phyloP scores from a whole-genome alignment of 2,797 vertebrate species.

The Manis crassicaudata region DNA sequence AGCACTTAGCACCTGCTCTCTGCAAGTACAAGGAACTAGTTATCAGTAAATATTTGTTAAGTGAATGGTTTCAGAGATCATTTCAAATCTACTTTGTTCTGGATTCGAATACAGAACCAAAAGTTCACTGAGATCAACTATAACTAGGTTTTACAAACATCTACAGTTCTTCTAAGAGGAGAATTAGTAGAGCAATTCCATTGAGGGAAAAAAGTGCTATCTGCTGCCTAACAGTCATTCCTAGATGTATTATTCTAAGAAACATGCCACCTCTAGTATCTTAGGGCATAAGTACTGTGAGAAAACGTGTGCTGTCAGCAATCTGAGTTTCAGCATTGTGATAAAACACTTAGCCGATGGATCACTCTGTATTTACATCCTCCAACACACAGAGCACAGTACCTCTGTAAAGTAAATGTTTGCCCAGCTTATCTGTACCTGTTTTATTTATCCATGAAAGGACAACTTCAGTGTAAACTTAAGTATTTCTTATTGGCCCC shows the following conservation, averaged over 20 bases:
- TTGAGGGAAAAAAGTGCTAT: conserved; percentile 1
- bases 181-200: conserved; percentile 43
- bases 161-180: conserved; percentile 35
- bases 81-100: conserved; percentile 42
- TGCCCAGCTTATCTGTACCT: neutral
- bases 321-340: conserved; percentile 86
- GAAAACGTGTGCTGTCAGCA: conserved; percentile 89
- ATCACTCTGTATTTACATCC: conserved; percentile 95
- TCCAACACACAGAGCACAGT: conserved; percentile 87
- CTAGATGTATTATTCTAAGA: conserved; percentile 20
- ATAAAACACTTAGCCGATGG: conserved; percentile 91
- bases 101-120: conserved; percentile 40
- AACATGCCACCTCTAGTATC: neutral
- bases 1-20: neutral
- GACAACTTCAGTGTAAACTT: neutral
- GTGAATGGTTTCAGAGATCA: conserved; percentile 40
- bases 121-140: conserved; percentile 31
- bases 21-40: conserved; percentile 9
- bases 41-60: conserved; percentile 42
- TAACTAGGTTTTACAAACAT: conserved; percentile 21
- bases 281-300: conserved; percentile 40
- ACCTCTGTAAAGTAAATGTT: neutral
- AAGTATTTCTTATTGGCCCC: neutral
- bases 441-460: conserved; percentile 21
- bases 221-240: conserved; percentile 10